Evolutionary conservation across 30 jellyfish, hydroid and myxozoan genomes (phyloP).

Genomic region (Euphysa ruthae): DNA sequence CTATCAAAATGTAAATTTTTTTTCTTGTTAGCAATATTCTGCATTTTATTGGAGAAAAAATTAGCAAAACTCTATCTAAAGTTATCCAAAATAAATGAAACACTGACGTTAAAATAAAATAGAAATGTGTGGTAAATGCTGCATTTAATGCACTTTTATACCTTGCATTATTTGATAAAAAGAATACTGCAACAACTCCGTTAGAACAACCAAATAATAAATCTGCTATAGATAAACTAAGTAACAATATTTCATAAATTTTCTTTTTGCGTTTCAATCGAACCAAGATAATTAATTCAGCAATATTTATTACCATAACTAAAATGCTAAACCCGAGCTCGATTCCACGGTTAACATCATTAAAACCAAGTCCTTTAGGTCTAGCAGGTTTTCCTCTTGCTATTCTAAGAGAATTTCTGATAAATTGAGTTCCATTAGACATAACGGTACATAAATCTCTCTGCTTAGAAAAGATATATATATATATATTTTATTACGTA

Average conservation of each 20-base stretch:
- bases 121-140: slow-evolving; percentile 3
- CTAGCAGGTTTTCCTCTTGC: too few relatives aligned
- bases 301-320: not conserved
- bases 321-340: slow-evolving; percentile 1
- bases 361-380: too few relatives aligned
- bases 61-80: slow-evolving; percentile 3
- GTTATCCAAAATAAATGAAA: slow-evolving; percentile 1
- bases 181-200: not conserved
- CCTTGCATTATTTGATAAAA: not conserved
- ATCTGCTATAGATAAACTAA: slow-evolving; percentile 10
- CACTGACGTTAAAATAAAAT: slow-evolving; percentile 5
- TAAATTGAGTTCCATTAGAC: too few relatives aligned
- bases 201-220: slow-evolving; percentile 8
- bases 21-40: not conserved
- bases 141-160: not conserved
- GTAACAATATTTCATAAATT: not conserved
- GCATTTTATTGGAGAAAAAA: slow-evolving; percentile 1
- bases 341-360: not conserved
- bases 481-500: too few relatives aligned
- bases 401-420: too few relatives aligned
- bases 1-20: not conserved
- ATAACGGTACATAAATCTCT: too few relatives aligned
- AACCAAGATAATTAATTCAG: not conserved
- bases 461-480: too few relatives aligned
- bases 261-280: not conserved